Conservation (phyloP, 2,888 invertebrate species). For the Plemyria rubiginata region DNA sequence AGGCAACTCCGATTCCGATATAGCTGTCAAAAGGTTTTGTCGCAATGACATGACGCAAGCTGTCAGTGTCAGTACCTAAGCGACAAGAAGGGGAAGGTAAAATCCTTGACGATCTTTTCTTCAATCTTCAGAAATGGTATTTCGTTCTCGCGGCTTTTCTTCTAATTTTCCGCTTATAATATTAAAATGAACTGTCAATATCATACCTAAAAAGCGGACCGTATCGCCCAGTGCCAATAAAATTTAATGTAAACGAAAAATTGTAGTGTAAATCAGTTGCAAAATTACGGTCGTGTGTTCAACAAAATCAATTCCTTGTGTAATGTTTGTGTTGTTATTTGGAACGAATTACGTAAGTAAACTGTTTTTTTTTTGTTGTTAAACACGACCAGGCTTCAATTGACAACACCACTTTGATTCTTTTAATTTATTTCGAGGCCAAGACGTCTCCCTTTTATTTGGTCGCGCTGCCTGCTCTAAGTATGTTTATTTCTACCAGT, state of each 20-base stretch:
- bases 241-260: constrained; percentile 51
- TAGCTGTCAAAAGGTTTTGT: constrained; percentile 21
- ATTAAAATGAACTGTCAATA: constrained; percentile 67
- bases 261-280: constrained; percentile 38
- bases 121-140: constrained; percentile 82
- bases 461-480: constrained; percentile 13
- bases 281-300: constrained; percentile 42
- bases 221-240: constrained; percentile 47
- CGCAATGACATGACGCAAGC: constrained; percentile 59
- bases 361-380: constrained; percentile 64
- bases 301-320: constrained; percentile 69
- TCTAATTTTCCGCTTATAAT: constrained; percentile 67
- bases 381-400: constrained; percentile 51
- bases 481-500: constrained; percentile 38
- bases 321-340: constrained; percentile 77
- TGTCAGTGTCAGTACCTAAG: constrained; percentile 60
- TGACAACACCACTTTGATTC: constrained; percentile 14
- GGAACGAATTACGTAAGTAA: constrained; percentile 80
- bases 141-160: constrained; percentile 75
- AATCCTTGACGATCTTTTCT: constrained; percentile 77
- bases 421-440: constrained; percentile 2
- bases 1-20: background rate
- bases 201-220: constrained; percentile 50
- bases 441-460: constrained; percentile 22
- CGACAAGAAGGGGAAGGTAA: constrained; percentile 57